phyloP scores from a whole-genome alignment of 2,113 vertebrate genomes.

The Ammospiza nelsoni region DNA sequence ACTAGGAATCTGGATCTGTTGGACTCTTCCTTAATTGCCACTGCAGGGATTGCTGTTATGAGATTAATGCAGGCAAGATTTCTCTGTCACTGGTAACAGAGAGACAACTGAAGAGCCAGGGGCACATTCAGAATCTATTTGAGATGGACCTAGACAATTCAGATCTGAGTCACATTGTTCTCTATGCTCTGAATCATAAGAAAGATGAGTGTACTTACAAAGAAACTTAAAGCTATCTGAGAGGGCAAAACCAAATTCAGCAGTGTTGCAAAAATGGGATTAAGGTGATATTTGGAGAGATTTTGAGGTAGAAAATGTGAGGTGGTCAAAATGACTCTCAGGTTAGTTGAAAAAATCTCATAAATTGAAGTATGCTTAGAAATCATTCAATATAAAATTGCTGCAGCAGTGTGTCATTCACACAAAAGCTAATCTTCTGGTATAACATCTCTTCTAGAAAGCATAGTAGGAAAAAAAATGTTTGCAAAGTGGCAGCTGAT shows the following conservation, averaged over 20 bases:
- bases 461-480: neutral
- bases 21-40: neutral
- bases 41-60: neutral
- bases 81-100: neutral
- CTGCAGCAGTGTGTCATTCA: neutral
- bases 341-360: neutral
- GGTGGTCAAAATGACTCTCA: neutral
- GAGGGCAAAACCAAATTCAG: neutral
- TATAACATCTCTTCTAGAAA: neutral
- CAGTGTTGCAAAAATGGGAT: neutral
- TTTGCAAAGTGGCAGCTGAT: neutral
- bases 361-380: neutral
- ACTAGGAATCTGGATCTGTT: neutral
- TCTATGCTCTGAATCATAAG: neutral
- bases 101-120: conserved; percentile 10
- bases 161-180: neutral
- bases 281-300: neutral
- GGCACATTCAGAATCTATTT: neutral
- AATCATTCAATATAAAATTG: neutral
- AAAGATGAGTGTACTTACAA: neutral
- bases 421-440: neutral
- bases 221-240: neutral
- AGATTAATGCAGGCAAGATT: conserved; percentile 28
- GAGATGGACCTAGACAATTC: neutral
- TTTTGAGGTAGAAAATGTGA: neutral